Percentiles rank a stretch among this genome's conserved stretches.
Evolutionary conservation across 2,888 invertebrate genomes (phyloP).

Genomic region (Cryptus viduatorius): DNA sequence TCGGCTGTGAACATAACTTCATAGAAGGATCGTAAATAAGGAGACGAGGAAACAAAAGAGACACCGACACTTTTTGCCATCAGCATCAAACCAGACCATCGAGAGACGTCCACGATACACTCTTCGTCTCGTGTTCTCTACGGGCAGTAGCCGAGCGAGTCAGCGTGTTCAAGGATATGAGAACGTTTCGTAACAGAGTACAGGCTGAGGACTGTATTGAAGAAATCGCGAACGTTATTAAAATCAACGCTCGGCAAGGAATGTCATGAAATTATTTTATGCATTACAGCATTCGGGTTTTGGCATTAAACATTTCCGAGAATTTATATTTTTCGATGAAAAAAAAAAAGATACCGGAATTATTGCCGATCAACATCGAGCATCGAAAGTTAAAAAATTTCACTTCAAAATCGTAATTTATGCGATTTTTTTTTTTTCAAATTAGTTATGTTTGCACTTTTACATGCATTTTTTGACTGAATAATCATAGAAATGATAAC

Average conservation of each 20-base stretch:
- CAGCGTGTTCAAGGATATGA: constrained; percentile 58
- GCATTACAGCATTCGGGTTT: not conserved
- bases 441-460: not conserved
- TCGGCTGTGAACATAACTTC: constrained; percentile 67
- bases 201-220: constrained; percentile 21
- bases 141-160: constrained; percentile 15
- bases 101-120: constrained; percentile 26
- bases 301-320: not conserved
- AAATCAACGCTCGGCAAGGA: not conserved
- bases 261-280: not conserved
- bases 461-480: not conserved
- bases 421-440: not conserved
- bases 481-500: constrained; percentile 68
- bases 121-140: constrained; percentile 39
- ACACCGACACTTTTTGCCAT: constrained; percentile 65
- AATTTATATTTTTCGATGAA: not conserved
- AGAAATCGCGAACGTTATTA: not conserved
- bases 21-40: constrained; percentile 70
- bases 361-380: not conserved
- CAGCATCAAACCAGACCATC: constrained; percentile 23
- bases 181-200: constrained; percentile 49
- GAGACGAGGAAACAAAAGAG: constrained; percentile 67
- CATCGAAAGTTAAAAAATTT: not conserved
- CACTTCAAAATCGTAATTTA: not conserved
- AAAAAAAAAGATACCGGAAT: not conserved